Conservation (phyloP, 2,113 vertebrate species). For the Dryoscopus gambensis region DNA sequence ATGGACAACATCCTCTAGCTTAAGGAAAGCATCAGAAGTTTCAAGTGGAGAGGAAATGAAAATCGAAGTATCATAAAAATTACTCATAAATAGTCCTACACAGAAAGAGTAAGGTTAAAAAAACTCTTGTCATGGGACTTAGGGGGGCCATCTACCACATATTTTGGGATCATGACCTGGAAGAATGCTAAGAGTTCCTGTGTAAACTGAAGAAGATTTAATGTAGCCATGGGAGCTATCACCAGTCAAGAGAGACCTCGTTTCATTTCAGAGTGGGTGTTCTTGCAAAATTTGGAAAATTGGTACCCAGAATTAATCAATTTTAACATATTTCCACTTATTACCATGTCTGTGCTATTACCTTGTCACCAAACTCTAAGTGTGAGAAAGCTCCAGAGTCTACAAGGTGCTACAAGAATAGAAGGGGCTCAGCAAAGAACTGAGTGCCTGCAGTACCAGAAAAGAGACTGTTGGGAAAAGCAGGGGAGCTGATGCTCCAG, state of each 20-base stretch:
- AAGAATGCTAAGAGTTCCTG: not conserved
- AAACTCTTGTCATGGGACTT: not conserved
- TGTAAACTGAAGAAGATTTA: not conserved
- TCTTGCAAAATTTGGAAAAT: not conserved
- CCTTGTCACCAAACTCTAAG: not conserved
- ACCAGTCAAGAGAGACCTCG: not conserved
- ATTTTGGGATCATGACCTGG: not conserved
- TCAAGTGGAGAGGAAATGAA: not conserved
- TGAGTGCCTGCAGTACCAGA: not conserved
- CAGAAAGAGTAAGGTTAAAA: not conserved
- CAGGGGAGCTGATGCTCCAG: not conserved
- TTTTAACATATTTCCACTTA: not conserved
- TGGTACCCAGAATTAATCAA: not conserved
- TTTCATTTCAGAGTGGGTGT: not conserved
- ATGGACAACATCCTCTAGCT: not conserved
- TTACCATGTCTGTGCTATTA: not conserved
- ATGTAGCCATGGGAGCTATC: not conserved
- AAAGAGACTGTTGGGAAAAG: not conserved
- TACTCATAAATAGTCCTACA: not conserved
- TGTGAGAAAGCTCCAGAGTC: not conserved
- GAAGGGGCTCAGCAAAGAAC: not conserved
- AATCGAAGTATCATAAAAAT: not conserved
- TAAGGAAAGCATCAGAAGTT: not conserved
- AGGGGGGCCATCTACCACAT: not conserved
- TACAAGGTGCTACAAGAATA: not conserved